Percentiles rank a stretch among this genome's conserved stretches.
These are phyloP conservation scores for Pipistrellus pipistrellus DNA, from an alignment of 2,797 vertebrate genomes.

Conservation along the genomic window DNA sequence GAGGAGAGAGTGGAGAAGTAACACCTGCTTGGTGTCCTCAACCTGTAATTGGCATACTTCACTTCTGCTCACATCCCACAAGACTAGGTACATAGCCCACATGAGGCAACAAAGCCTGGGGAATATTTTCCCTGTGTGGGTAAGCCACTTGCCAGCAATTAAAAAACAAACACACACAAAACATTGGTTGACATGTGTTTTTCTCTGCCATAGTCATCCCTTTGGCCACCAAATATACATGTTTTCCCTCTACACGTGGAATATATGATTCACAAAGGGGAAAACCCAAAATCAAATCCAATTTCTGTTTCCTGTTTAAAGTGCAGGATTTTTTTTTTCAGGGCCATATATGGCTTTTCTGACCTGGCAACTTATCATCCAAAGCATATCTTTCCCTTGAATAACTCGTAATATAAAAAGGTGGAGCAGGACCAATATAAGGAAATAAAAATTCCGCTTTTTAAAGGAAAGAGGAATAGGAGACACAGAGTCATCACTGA, in stretches of 20 bases:
- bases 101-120: background rate
- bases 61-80: background rate
- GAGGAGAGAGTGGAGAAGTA: background rate
- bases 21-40: background rate
- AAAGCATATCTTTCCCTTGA: background rate
- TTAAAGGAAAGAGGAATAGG: background rate
- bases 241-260: background rate
- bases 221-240: background rate
- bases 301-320: background rate
- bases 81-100: background rate
- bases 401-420: background rate
- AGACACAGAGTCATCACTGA: background rate
- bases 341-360: background rate
- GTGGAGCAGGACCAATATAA: background rate
- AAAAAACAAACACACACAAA: background rate
- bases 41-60: background rate
- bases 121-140: background rate
- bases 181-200: background rate
- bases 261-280: background rate
- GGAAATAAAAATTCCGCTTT: background rate
- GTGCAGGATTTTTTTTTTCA: background rate
- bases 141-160: background rate
- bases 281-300: background rate
- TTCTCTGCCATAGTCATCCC: background rate
- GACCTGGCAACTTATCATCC: background rate